A percentile compares a stretch with the other conserved stretches of the same genome.
These are phyloP conservation scores for Callinectes sapidus DNA, from an alignment of 2,888 invertebrate species.

Conservation along the genomic window DNA sequence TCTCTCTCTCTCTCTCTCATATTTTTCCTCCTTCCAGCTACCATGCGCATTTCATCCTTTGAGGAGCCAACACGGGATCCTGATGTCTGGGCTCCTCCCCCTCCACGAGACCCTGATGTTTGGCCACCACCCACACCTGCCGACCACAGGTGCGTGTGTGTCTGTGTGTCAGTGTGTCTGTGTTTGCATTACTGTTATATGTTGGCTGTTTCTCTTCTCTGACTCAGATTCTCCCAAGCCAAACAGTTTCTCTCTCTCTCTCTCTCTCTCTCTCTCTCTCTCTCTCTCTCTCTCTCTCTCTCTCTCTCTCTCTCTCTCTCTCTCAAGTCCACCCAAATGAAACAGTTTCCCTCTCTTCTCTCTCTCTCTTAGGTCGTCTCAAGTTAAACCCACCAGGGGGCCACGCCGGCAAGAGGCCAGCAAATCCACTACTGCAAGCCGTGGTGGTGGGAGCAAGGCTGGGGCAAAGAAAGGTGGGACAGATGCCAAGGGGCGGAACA, in stretches of 20 bases:
- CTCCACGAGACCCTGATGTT: conserved; percentile 80
- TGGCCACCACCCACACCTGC: conserved; percentile 79
- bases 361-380: neutral
- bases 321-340: neutral
- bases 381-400: conserved; percentile 71
- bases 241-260: too few species aligned
- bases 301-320: conserved; percentile 50
- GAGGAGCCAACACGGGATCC: conserved; percentile 86
- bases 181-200: neutral
- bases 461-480: conserved; percentile 52
- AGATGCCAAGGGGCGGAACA: conserved; percentile 59
- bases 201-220: too few species aligned
- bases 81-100: conserved; percentile 84
- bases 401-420: conserved; percentile 64
- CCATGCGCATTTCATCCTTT: conserved; percentile 75
- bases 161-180: neutral
- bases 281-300: conserved; percentile 51
- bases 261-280: conserved; percentile 18
- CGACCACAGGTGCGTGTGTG: conserved; percentile 78
- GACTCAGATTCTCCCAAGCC: too few species aligned
- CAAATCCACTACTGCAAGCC: conserved; percentile 41
- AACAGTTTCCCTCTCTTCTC: neutral
- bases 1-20: neutral
- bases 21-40: conserved; percentile 67
- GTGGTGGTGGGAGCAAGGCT: conserved; percentile 46